Conservation (phyloP, 2,797 vertebrate species). For the Eulemur coronatus region DNA sequence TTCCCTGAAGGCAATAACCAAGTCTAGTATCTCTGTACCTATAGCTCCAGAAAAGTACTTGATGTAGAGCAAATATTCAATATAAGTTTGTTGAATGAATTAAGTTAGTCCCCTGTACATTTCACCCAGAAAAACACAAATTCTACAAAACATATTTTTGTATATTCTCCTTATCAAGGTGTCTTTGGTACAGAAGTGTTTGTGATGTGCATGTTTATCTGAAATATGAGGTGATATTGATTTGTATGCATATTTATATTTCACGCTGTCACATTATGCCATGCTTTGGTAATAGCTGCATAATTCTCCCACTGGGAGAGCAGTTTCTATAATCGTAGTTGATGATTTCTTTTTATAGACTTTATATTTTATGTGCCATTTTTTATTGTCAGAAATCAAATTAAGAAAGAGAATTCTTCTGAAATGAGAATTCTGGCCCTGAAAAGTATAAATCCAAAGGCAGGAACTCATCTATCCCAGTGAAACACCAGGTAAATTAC, state of each 20-base stretch:
- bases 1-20: slow-evolving; percentile 18
- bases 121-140: slow-evolving; percentile 12
- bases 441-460: slow-evolving; percentile 71
- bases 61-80: background rate
- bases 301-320: slow-evolving; percentile 66
- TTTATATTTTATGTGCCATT: slow-evolving; percentile 66
- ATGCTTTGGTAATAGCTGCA: slow-evolving; percentile 68
- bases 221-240: slow-evolving; percentile 59
- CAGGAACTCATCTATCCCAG: slow-evolving; percentile 36
- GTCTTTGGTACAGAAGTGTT: slow-evolving; percentile 43
- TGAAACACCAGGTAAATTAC: slow-evolving; percentile 55
- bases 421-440: slow-evolving; percentile 59
- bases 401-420: slow-evolving; percentile 67
- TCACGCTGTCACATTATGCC: slow-evolving; percentile 64
- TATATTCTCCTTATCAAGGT: slow-evolving; percentile 34
- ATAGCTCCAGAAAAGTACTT: slow-evolving; percentile 33
- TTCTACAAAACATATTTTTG: background rate
- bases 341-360: slow-evolving; percentile 75
- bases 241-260: slow-evolving; percentile 70
- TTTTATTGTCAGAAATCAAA: slow-evolving; percentile 78
- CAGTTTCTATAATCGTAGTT: slow-evolving; percentile 69
- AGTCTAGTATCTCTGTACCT: background rate
- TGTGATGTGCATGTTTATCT: slow-evolving; percentile 50
- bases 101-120: background rate
- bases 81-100: slow-evolving; percentile 42